Evolutionary conservation across 2,797 vertebrate species (phyloP).

Genomic region (Brachyrhaphis roseni): DNA sequence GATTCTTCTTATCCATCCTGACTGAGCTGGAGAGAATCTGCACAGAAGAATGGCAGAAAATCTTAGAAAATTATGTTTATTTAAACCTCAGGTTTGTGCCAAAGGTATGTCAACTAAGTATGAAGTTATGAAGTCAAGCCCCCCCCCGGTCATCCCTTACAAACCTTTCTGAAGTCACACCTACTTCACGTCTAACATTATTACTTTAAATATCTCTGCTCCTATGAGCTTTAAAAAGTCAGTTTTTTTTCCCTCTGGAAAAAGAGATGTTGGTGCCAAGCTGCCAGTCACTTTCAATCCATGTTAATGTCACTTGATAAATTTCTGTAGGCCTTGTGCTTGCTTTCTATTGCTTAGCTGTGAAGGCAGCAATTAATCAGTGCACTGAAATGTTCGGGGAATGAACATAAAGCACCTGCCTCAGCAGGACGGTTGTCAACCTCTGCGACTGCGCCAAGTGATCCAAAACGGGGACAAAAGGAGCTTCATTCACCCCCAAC

Average conservation of each 20-base stretch:
- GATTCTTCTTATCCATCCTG: neutral
- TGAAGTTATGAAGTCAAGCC: neutral
- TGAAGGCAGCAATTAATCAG: conserved; percentile 76
- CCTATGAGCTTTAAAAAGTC: neutral
- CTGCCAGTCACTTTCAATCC: conserved; percentile 45
- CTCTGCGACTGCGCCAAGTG: conserved; percentile 50
- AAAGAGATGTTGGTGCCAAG: conserved; percentile 30
- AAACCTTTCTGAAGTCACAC: neutral
- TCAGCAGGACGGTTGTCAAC: conserved; percentile 61
- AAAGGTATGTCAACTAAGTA: neutral
- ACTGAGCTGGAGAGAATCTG: neutral
- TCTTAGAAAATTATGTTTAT: neutral
- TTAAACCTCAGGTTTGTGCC: neutral
- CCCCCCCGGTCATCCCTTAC: neutral
- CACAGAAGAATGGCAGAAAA: neutral
- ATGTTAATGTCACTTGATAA: conserved; percentile 54
- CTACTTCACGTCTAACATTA: neutral
- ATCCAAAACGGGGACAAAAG: conserved; percentile 53
- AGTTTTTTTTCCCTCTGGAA: conserved; percentile 5
- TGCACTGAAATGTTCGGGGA: conserved; percentile 70
- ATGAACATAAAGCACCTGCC: conserved; percentile 75
- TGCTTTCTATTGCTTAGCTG: conserved; percentile 53
- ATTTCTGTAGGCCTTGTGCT: conserved; percentile 47
- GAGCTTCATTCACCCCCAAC: conserved; percentile 50
- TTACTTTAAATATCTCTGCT: neutral